Percentiles rank a stretch among this genome's conserved stretches.
Evolutionary conservation across 2,797 vertebrate species (phyloP).

Genomic region (Echeneis naucrates): DNA sequence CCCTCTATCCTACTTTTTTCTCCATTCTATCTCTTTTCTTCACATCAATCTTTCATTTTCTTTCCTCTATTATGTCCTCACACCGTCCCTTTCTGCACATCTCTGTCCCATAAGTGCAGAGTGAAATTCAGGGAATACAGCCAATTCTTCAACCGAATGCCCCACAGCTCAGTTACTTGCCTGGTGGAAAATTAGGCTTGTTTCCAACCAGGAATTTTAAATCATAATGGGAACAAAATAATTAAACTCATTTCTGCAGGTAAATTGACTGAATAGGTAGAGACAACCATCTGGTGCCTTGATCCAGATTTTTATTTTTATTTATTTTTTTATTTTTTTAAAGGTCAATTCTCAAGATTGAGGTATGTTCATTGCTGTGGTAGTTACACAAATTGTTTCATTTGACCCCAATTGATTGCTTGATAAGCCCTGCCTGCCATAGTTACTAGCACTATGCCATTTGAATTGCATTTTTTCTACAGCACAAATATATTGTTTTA

Average conservation of each 20-base stretch:
- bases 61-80: slow-evolving; percentile 11
- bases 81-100: slow-evolving; percentile 17
- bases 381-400: background rate
- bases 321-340: too few relatives aligned
- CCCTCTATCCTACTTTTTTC: background rate
- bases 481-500: background rate
- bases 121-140: slow-evolving; percentile 31
- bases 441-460: background rate
- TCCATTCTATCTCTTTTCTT: background rate
- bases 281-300: slow-evolving; percentile 39
- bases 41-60: background rate
- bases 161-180: slow-evolving; percentile 46
- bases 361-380: background rate
- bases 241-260: slow-evolving; percentile 51
- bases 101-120: slow-evolving; percentile 11
- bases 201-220: slow-evolving; percentile 41
- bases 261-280: background rate
- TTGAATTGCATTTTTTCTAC: background rate
- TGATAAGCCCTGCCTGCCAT: background rate
- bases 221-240: slow-evolving; percentile 57
- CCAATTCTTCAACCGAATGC: slow-evolving; percentile 36
- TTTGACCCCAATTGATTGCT: background rate
- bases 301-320: too few relatives aligned
- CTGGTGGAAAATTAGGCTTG: slow-evolving; percentile 31
- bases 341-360: background rate